Conservation (phyloP, 2,888 invertebrate species). For the Unio delphinus region DNA sequence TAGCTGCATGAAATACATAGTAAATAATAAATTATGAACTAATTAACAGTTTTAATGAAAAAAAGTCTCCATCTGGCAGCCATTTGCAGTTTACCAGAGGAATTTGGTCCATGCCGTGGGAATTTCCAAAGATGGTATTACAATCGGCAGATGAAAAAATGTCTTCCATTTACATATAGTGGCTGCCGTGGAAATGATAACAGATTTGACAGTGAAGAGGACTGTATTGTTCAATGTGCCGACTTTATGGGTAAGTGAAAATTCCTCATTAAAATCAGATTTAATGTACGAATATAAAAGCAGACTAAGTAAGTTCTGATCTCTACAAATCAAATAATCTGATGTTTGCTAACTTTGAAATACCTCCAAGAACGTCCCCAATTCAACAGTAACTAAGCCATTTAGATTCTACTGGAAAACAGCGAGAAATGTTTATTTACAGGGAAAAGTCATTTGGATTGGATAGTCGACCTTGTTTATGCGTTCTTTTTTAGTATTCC, state of each 20-base stretch:
- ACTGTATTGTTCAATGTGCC: constrained; percentile 70
- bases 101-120: constrained; percentile 90
- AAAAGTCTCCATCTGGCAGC: constrained; percentile 38
- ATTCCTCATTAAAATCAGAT: not conserved
- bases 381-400: too few relatives aligned
- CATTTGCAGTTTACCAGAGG: constrained; percentile 74
- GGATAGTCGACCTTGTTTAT: too few relatives aligned
- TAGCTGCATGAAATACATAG: too few relatives aligned
- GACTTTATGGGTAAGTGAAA: constrained; percentile 61
- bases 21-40: too few relatives aligned
- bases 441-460: too few relatives aligned
- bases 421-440: too few relatives aligned
- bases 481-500: too few relatives aligned
- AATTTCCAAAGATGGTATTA: constrained; percentile 91
- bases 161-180: constrained; percentile 87
- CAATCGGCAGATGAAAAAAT: constrained; percentile 80
- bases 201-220: constrained; percentile 80
- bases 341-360: too few relatives aligned
- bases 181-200: constrained; percentile 93
- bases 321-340: too few relatives aligned
- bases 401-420: too few relatives aligned
- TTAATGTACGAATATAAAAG: not conserved
- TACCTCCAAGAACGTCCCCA: too few relatives aligned
- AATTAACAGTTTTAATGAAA: too few relatives aligned
- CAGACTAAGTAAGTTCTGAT: not conserved